Conservation (phyloP, 2,797 vertebrate genomes). For the Manis javanica region DNA sequence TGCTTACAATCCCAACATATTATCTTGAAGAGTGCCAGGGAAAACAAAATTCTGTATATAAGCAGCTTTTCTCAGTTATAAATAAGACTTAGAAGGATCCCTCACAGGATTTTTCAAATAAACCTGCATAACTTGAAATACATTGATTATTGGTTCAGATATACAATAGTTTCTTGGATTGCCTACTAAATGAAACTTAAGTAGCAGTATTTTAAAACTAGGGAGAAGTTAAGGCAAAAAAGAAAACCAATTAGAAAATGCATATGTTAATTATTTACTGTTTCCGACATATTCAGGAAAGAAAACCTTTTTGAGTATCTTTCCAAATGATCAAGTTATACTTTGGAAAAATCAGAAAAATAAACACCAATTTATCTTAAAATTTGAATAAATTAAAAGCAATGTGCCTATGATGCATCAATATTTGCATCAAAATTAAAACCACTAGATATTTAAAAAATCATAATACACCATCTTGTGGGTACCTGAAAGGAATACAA, state of each 20-base stretch:
- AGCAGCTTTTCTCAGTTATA: neutral
- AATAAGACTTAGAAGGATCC: neutral
- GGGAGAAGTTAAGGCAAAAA: constrained; percentile 73
- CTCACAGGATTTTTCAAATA: neutral
- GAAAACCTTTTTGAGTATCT: constrained; percentile 84
- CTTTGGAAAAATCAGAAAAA: constrained; percentile 73
- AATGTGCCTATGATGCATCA: constrained; percentile 34
- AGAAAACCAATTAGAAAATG: constrained; percentile 90
- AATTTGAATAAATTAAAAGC: constrained; percentile 70
- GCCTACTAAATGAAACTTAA: constrained; percentile 66
- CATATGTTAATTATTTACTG: constrained; percentile 85
- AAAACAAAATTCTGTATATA: neutral
- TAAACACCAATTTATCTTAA: constrained; percentile 46
- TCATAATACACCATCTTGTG: constrained; percentile 77
- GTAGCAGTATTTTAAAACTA: constrained; percentile 66
- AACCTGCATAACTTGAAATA: neutral
- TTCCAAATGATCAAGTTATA: constrained; percentile 83
- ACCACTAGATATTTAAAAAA: constrained; percentile 67
- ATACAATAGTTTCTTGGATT: constrained; percentile 64
- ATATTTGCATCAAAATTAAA: constrained; percentile 54
- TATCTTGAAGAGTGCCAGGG: neutral
- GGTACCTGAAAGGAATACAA: constrained; percentile 73
- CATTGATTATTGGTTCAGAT: constrained; percentile 69
- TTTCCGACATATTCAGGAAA: constrained; percentile 86
- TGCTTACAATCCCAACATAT: neutral